Base-by-base conservation (phyloP, 2,113 vertebrate species). In the Macroglossus sobrinus region DNA sequence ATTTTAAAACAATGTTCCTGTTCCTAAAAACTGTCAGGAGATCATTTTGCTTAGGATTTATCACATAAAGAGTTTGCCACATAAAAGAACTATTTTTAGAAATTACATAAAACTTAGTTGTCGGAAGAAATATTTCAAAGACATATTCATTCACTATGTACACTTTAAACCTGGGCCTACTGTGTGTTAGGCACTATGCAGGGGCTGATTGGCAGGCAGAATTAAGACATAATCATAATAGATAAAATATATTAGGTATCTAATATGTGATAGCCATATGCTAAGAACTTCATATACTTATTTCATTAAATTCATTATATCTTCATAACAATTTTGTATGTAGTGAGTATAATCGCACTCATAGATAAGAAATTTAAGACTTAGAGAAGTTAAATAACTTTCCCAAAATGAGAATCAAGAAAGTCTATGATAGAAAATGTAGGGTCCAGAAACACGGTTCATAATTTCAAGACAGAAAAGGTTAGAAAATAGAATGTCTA, bases 21-120 rank as follows among this genome's bases (percentile, higher is more conserved):
- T 74, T 75, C 40, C 81, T 93, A 78, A 85, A 76, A 45, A 57
- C 4, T 74, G 11, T 71, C 33, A 91, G n/a, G 0, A 50, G 19
- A 64, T 84, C 28, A 79, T 82, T 88, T 91, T n/a, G 18, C 38
- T 86, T 78, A 84, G 33, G 5, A 84, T 50, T 57, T 22, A 91
- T 53, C 12, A 87, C 61, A n/a, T 55, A 90, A 94, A 84, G 1
- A 47, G 13, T 84, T 81, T 79, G 7, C 21, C 26, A 89, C 24
- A 89, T 45, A 84, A 81, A 81, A 76, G 2, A 80, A n/a, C 13
- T 80, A 43, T 72, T 90, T 89, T 92, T 94, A 68, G 72, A 84
- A 92, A 40, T 89, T 87, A 30, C 1, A 3, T 53, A 38, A 50
- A 6, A 40, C n/a, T 84, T 93, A 22, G 21, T 55, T 88, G 3